phyloP scores from a whole-genome alignment of 1,140 invertebrate species.

The Cotesia typhae region DNA sequence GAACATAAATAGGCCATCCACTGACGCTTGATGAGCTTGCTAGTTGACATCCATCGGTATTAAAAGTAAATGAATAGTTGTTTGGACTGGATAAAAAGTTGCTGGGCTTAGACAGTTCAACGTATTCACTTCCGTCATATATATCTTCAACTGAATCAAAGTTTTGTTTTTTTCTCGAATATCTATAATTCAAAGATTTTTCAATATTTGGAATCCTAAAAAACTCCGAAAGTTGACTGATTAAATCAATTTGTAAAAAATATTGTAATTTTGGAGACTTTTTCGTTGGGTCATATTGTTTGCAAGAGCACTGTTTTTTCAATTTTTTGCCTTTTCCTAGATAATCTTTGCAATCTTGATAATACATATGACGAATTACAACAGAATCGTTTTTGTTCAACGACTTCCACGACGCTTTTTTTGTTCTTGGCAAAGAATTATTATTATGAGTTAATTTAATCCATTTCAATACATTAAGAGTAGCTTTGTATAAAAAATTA shows the following conservation, averaged over 20 bases:
- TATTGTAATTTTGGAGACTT: conserved; percentile 12
- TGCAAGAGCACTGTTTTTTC: conserved; percentile 30
- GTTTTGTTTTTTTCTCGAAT: conserved; percentile 21
- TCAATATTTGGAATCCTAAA: neutral
- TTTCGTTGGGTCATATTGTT: conserved; percentile 28
- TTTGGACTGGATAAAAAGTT: conserved; percentile 16
- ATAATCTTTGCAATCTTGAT: conserved; percentile 21
- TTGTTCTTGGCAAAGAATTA: conserved; percentile 17
- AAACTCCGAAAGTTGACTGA: conserved; percentile 29
- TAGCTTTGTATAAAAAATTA: neutral
- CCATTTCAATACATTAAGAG: conserved; percentile 7
- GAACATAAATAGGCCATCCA: conserved; percentile 35
- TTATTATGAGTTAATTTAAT: conserved; percentile 3
- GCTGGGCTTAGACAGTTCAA: neutral
- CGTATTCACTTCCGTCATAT: conserved; percentile 32
- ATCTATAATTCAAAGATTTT: conserved; percentile 25
- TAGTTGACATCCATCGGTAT: conserved; percentile 27
- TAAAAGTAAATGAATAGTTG: conserved; percentile 36
- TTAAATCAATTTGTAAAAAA: conserved; percentile 28
- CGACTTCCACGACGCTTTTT: conserved; percentile 7
- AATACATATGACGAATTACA: conserved; percentile 25
- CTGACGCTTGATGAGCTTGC: conserved; percentile 25
- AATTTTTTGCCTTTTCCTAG: neutral
- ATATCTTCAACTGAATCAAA: conserved; percentile 28
- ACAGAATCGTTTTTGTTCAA: conserved; percentile 9